Conservation (phyloP, 2,797 vertebrate species). For the Dicrostonyx torquatus region DNA sequence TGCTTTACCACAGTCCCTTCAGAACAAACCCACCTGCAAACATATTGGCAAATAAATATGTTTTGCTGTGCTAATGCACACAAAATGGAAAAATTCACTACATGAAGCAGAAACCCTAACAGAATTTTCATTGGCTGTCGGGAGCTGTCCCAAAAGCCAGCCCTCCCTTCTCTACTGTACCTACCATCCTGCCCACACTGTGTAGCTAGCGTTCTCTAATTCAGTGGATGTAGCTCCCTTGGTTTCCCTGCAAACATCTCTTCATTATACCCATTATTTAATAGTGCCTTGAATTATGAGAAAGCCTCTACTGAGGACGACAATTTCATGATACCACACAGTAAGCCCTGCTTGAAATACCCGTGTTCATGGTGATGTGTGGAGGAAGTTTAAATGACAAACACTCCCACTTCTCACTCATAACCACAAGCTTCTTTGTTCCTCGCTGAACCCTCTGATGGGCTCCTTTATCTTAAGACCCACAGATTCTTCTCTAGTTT, state of each 20-base stretch:
- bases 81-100: background rate
- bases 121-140: background rate
- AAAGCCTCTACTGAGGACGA: background rate
- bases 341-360: background rate
- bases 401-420: background rate
- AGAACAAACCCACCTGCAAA: conserved; percentile 42
- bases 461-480: background rate
- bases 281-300: conserved; percentile 14
- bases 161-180: background rate
- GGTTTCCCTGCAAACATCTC: background rate
- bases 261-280: background rate
- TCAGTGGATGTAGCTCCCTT: background rate
- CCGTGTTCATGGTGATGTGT: background rate
- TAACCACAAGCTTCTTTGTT: conserved; percentile 15
- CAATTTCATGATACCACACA: background rate
- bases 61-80: conserved; percentile 27
- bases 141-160: background rate
- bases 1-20: background rate
- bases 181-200: background rate
- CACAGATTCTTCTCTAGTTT: conserved; percentile 2
- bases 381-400: conserved; percentile 36
- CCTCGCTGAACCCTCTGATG: background rate
- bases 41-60: background rate
- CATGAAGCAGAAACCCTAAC: background rate
- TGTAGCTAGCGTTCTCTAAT: background rate